Evolutionary conservation across 2,113 vertebrate genomes (phyloP).

Genomic region (Colossoma macropomum): DNA sequence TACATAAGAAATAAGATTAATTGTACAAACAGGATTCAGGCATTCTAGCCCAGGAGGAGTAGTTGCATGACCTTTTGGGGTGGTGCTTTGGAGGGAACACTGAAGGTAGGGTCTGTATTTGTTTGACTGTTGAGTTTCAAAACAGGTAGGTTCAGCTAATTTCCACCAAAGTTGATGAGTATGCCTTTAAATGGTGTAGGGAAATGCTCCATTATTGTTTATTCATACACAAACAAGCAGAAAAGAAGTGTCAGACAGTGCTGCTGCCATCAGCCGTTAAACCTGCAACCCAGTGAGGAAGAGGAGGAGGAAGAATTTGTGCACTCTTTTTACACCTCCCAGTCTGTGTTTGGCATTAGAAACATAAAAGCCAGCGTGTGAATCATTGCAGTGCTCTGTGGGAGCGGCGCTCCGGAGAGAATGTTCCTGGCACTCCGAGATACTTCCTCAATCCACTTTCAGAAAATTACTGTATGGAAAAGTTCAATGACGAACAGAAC

Average conservation of each 20-base stretch:
- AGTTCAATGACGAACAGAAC: background rate
- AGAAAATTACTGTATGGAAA: background rate
- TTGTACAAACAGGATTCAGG: too few relatives aligned
- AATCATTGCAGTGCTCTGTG: background rate
- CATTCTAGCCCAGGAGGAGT: too few relatives aligned
- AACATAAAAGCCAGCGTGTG: background rate
- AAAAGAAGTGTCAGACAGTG: background rate
- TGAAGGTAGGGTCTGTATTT: background rate
- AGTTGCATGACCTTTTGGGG: too few relatives aligned
- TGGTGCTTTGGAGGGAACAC: background rate
- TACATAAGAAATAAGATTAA: too few relatives aligned
- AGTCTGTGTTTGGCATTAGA: background rate
- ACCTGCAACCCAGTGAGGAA: background rate
- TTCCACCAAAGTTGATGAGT: background rate
- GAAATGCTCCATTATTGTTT: background rate
- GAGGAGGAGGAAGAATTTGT: background rate
- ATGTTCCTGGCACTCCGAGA: background rate
- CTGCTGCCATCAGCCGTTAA: background rate
- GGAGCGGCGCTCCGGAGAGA: background rate
- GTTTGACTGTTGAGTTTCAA: too few relatives aligned
- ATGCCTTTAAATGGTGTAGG: background rate
- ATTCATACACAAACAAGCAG: background rate
- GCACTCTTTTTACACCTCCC: background rate
- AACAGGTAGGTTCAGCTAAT: too few relatives aligned
- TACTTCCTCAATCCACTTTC: background rate